Base-by-base conservation (phyloP, 2,113 vertebrate species). In the Corythaeola cristata region DNA sequence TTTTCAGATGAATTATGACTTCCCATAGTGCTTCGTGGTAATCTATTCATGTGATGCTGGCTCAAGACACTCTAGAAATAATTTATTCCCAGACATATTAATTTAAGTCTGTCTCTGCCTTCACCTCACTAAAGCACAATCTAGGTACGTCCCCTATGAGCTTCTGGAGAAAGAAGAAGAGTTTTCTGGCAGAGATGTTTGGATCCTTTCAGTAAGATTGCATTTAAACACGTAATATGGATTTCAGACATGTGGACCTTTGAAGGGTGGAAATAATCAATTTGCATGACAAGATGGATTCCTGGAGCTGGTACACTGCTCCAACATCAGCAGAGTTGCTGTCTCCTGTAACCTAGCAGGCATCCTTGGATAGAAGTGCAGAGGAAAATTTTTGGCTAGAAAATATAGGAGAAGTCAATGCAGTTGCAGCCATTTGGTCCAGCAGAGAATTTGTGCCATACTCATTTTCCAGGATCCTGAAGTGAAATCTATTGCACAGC, bases 61-160 rank as follows among this genome's bases (percentile, higher is more conserved):
- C 92, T 95, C 91, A 89, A 75, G 89, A 93, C 77, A 53, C 68
- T 82, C 58, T 53, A 90, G 83, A 95, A 96, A 95, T 92, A 93
- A 95, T 95, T 95, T 97, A 97, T 97, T 91, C 86, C 55, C 84
- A 94, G 89, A 93, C 90, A 85, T 83, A 95, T 92, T 95, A 94
- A 97, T 95, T 93, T 92, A 89, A 88, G 89, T 53, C 92, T 93
- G 84, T 87, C 84, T 95, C 84, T 93, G 80, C 71, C 59, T 85
- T 87, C 75, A 76, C 80, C 58, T 95, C 95, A 82, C 80, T 90
- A 91, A 95, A 89, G 89, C 71, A 96, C 84, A 76, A 89, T 75
- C 90, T 93, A 93, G 53, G 33, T 69, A 45, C 85, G 73, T 88
- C 93, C 69, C 28, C 62, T 88, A 0, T 41, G 74, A 91, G 67